Base-by-base conservation (phyloP, 2,113 vertebrate species). In the Ammodytes marinus region DNA sequence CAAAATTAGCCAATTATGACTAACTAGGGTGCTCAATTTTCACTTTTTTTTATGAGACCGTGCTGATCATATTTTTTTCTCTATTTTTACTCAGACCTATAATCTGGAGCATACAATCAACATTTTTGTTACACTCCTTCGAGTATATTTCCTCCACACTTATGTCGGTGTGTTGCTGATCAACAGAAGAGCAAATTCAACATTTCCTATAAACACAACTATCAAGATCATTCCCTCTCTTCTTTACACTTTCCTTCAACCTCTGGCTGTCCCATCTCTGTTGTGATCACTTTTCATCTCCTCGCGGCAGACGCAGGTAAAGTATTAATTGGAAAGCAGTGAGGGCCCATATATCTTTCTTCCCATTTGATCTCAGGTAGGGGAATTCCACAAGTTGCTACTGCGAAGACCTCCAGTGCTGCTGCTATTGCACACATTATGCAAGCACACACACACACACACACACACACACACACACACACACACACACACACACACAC, bases 371-470 rank as follows among this genome's bases (percentile, higher is more conserved):
- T 91, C 89, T 93, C 94, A 92, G 77, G 17, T 76, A 93, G 96
- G 97, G 96, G 95, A 97, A 96, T 97, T 97, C 97, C 96, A 54
- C 91, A 82, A 74, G 93, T 92, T 90, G 81, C 95, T 96, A 94
- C 95, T 95, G 95, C 89, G 61, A 73, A 54, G 90, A 89, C 92
- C 93, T 95, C 95, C 95, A 93, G 92, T 93, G 93, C 92, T 95
- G 95, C 94, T 89, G 37, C 45, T 77, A 71, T 73, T 71, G 66
- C 60, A 27, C 27, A 27, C 27, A 27, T 27, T 27, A 27, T 27
- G 27, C 27, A 27, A 27, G 27, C 27, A 2, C 27, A 27, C 9
- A 27, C 58, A 46, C 47, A 60, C 19, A 43, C 58, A 53, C 69
- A 69, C 35, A 43, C 65, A 64, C 39, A 68, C 59, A 45, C 93